Conservation (phyloP, 64 coral and sea anemone genomes). For the Astreopora myriophthalma region DNA sequence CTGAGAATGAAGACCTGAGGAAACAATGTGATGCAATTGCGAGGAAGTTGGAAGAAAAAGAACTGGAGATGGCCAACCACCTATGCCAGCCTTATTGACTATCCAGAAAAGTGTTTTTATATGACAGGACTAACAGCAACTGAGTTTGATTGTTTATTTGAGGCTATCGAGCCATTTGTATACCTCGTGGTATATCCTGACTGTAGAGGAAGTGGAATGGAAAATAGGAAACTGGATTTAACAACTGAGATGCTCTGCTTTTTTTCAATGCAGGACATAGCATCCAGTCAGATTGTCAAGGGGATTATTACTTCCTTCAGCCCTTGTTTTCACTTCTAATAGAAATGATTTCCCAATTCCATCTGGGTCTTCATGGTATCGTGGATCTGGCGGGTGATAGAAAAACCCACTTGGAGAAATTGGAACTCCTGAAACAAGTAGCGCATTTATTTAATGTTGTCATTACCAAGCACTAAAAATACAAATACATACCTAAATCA, state of each 20-base stretch:
- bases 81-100: background rate
- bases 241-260: slow-evolving; percentile 47
- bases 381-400: slow-evolving; percentile 52
- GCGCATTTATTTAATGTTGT: background rate
- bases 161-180: slow-evolving; percentile 39
- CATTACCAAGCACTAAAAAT: background rate
- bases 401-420: slow-evolving; percentile 54
- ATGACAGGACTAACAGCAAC: slow-evolving; percentile 25
- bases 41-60: slow-evolving; percentile 6
- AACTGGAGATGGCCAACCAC: background rate
- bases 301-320: slow-evolving; percentile 28
- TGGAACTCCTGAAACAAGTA: slow-evolving; percentile 37
- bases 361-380: slow-evolving; percentile 57
- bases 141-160: slow-evolving; percentile 54
- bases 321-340: slow-evolving; percentile 46
- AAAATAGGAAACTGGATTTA: background rate
- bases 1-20: slow-evolving; percentile 8
- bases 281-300: slow-evolving; percentile 48
- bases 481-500: slow-evolving; percentile 10
- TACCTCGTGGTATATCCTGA: slow-evolving; percentile 13
- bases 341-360: slow-evolving; percentile 47
- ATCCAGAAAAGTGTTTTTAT: background rate
- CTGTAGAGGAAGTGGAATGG: background rate
- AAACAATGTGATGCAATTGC: slow-evolving; percentile 7
- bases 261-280: slow-evolving; percentile 40